phyloP scores from a whole-genome alignment of 1,140 invertebrate species.

The Rhizoglyphus robini region DNA sequence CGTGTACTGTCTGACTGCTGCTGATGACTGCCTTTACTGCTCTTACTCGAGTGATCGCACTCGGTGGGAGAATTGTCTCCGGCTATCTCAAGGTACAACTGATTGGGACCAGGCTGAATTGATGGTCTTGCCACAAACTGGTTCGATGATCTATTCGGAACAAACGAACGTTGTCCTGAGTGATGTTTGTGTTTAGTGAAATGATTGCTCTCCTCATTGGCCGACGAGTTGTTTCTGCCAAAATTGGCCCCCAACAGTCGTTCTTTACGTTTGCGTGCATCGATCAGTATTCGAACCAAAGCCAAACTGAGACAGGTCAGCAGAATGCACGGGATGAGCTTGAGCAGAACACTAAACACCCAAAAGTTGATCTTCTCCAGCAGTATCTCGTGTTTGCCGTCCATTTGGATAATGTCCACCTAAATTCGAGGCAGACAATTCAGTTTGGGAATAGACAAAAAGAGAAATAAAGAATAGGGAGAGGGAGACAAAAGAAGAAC shows the following conservation, averaged over 20 bases:
- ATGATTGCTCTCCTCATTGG: no score
- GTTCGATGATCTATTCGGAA: no score
- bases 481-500: no score
- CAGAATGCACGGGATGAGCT: constrained; percentile 66
- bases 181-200: background rate
- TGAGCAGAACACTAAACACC: constrained; percentile 69
- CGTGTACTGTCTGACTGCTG: background rate
- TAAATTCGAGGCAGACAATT: no score
- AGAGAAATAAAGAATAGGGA: no score
- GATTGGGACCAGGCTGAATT: no score
- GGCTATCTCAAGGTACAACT: constrained; percentile 1
- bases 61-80: background rate
- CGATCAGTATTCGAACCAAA: constrained; percentile 43
- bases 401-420: constrained; percentile 36
- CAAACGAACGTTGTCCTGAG: background rate
- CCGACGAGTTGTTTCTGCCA: background rate
- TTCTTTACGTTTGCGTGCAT: constrained; percentile 21
- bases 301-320: constrained; percentile 64
- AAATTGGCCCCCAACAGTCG: constrained; percentile 15
- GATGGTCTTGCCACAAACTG: no score
- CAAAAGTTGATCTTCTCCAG: constrained; percentile 64
- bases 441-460: constrained; percentile 33
- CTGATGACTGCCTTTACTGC: background rate
- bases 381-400: constrained; percentile 41
- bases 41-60: background rate